Conservation (phyloP, 1,140 invertebrate species). For the Ceratosolen solmsi region DNA sequence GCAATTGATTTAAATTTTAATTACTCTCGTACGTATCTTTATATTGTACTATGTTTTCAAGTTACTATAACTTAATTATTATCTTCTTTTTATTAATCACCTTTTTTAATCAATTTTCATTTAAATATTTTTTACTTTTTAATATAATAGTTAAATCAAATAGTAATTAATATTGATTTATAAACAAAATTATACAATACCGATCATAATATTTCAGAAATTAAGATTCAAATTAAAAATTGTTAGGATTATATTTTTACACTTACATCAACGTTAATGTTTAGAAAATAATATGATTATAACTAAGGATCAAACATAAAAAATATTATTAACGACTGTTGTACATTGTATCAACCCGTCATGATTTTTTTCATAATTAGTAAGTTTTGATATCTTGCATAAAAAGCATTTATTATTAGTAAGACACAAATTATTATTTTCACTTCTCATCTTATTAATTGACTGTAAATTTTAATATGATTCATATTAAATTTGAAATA, state of each 20-base stretch:
- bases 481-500: not conserved
- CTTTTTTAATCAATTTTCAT: no score
- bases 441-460: conserved; percentile 27
- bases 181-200: no score
- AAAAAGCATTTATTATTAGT: not conserved
- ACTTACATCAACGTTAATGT: not conserved
- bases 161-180: no score
- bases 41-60: no score
- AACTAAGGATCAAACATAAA: not conserved
- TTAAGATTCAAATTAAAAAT: not conserved
- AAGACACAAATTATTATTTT: conserved; percentile 27
- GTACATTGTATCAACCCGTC: no score
- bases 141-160: no score
- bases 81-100: no score
- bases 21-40: no score
- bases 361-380: not conserved
- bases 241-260: not conserved
- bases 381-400: not conserved
- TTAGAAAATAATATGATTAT: not conserved
- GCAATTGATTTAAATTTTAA: not conserved
- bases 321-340: not conserved
- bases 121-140: no score
- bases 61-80: no score
- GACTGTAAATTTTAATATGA: not conserved
- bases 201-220: not conserved